Evolutionary conservation across 2,113 vertebrate species (phyloP), one percentile per base, ranked within the genome.

Genomic region (Genyomyrus donnyi): DNA sequence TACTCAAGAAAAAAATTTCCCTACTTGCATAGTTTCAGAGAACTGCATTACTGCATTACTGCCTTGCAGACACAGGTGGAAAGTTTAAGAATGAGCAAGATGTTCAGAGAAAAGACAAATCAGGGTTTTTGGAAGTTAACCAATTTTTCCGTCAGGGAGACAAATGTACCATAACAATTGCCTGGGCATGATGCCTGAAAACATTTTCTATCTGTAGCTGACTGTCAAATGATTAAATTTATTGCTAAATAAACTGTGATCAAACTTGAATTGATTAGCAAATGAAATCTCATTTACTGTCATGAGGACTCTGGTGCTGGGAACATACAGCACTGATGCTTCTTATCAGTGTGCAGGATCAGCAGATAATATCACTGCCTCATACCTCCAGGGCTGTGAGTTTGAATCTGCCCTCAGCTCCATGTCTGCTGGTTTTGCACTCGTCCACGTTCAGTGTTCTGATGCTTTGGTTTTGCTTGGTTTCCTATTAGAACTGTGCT

Each of bases 241-340:
- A 77, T 31, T 39, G 35, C 74, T 80, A 80, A 19, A 80, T 46
- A 48, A 48, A 48, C 10, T 49, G 46, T 86, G 45, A 27, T 50
- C 45, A 48, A 86, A 86, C 45, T 50, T 86, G 46, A 86, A 48
- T 86, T 86, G 24, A 86, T 50, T 86, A 50, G 48, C 84, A 86
- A 46, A 45, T 45, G n/a, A 48, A 85, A 85, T 48, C 84, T 50
- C 45, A 86, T 86, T 86, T 86, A 50, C 48, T 86, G 42, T 86
- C 31, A 86, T 5, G 9, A 86, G 19, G 45, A 46, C 21, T 85
- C 1, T 11, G 21, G 46, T 85, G 83, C 83, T 85, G 45, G 21
- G 39, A n/a, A 49, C 3, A 2, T 48, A 6, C 84, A n/a, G 46
- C 46, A 49, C 9, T n/a, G 24, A 49, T 49, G 24, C 1, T 27